phyloP scores from a whole-genome alignment of 2,113 vertebrate species.

The Lutjanus erythropterus region DNA sequence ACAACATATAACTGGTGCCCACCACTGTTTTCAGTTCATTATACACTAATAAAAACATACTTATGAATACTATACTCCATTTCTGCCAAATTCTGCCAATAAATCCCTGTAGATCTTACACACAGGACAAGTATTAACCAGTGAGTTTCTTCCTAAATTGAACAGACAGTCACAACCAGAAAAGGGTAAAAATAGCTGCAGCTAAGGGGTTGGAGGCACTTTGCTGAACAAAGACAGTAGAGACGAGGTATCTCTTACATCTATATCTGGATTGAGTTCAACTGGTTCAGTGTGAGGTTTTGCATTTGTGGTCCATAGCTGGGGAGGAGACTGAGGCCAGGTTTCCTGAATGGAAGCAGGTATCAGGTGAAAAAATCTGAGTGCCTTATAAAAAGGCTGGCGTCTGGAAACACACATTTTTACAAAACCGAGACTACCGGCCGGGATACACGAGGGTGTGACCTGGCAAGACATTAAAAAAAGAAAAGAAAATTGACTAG shows the following conservation, averaged over 20 bases:
- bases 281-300: constrained; percentile 26
- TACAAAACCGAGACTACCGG: not conserved
- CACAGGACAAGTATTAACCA: not conserved
- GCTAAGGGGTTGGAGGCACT: not conserved
- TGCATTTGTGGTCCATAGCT: constrained; percentile 50
- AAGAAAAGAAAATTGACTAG: not conserved
- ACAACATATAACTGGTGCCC: no score
- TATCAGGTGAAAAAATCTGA: constrained; percentile 41
- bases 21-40: no score
- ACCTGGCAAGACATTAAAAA: not conserved
- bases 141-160: not conserved
- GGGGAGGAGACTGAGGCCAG: constrained; percentile 45
- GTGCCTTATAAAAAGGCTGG: constrained; percentile 31
- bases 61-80: no score
- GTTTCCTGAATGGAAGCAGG: constrained; percentile 28
- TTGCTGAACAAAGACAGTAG: constrained; percentile 4
- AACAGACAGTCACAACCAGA: not conserved
- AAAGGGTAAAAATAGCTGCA: not conserved
- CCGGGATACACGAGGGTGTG: not conserved
- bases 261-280: not conserved
- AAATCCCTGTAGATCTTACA: no score
- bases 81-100: no score
- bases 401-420: not conserved
- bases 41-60: no score
- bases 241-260: not conserved